phyloP scores from a whole-genome alignment of 2,113 vertebrate genomes.

The Chroicocephalus ridibundus region DNA sequence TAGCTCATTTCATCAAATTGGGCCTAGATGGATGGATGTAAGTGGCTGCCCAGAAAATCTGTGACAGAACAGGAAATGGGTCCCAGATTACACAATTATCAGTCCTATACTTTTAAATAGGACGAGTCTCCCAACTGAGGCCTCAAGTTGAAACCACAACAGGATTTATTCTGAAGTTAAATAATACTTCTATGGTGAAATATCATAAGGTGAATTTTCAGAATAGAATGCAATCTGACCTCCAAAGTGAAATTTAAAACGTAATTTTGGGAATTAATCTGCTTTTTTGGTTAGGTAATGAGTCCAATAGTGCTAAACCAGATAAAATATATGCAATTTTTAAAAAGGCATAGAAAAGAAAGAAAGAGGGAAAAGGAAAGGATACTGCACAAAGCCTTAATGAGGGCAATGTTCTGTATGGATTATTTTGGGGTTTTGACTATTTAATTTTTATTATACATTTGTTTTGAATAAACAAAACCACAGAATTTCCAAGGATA shows the following conservation, averaged over 20 bases:
- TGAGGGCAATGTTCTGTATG: background rate
- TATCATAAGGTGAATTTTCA: background rate
- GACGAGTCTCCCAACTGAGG: background rate
- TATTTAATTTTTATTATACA: background rate
- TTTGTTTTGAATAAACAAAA: background rate
- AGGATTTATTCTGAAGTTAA: background rate
- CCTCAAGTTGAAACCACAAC: background rate
- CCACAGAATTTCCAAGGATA: background rate
- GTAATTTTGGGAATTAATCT: background rate
- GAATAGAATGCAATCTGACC: background rate
- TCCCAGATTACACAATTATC: constrained; percentile 1
- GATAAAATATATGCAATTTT: background rate
- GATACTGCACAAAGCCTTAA: background rate
- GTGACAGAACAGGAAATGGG: background rate
- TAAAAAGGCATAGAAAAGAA: background rate
- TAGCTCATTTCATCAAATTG: background rate
- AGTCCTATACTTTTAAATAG: background rate
- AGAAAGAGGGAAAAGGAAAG: background rate
- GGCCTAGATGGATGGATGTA: background rate
- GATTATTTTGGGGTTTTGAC: background rate
- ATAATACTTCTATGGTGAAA: background rate
- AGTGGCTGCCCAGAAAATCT: constrained; percentile 10
- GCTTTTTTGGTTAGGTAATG: background rate
- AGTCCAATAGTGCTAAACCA: background rate
- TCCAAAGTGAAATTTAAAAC: background rate